Percentiles rank a stretch among this genome's conserved stretches.
These are phyloP conservation scores for Melanotaenia nigrans DNA, from an alignment of 2,797 vertebrate genomes.

Conservation along the genomic window DNA sequence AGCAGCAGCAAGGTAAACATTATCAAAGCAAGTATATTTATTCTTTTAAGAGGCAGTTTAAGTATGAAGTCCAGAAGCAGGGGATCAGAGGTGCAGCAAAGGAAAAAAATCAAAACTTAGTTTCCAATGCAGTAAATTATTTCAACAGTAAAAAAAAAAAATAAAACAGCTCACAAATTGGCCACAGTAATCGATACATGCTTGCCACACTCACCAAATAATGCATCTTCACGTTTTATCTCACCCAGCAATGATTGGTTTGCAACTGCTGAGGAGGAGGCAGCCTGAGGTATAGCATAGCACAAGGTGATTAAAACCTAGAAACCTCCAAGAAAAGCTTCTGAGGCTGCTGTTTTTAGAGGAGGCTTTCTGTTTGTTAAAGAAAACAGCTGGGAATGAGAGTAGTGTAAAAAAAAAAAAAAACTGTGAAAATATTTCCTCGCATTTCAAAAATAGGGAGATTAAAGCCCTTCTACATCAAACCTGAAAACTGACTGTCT, in stretches of 20 bases:
- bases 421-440: no score
- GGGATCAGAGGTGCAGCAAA: neutral
- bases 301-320: neutral
- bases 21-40: neutral
- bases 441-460: no score
- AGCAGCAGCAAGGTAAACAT: constrained; percentile 6
- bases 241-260: neutral
- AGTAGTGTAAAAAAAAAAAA: no score
- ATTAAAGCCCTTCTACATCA: no score
- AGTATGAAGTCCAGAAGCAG: neutral
- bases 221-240: neutral
- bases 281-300: neutral
- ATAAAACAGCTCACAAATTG: neutral
- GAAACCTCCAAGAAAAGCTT: neutral
- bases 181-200: no score
- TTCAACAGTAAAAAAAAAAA: neutral
- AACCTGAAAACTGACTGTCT: no score
- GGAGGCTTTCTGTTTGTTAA: no score
- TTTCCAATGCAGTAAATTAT: neutral
- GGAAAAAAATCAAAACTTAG: neutral
- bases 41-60: neutral
- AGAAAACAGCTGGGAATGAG: neutral
- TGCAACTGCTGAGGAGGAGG: neutral
- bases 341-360: neutral
- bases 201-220: neutral